Percentiles rank a stretch among this genome's conserved stretches.
phyloP scores from a whole-genome alignment of 2,888 invertebrate genomes.

The Epistrophe grossulariae region DNA sequence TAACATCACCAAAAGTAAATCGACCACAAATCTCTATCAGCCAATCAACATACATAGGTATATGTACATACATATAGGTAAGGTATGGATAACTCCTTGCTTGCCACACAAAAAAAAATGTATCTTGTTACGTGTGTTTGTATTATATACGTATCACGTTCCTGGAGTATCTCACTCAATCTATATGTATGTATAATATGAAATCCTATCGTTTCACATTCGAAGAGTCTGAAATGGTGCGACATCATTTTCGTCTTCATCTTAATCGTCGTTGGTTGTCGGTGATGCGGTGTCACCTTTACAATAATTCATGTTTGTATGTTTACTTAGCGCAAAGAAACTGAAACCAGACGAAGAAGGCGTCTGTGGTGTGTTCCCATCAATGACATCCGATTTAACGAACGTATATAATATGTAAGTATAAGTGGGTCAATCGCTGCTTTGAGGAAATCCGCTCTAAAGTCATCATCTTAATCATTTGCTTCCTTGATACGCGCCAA shows the following conservation, averaged over 20 bases:
- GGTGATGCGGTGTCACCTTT: conserved; percentile 26
- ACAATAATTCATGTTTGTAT: conserved; percentile 30
- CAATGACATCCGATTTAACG: conserved; percentile 49
- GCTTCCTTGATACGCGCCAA: conserved; percentile 27
- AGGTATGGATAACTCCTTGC: conserved; percentile 17
- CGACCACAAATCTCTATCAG: conserved; percentile 35
- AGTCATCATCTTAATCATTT: conserved; percentile 46
- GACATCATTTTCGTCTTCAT: neutral
- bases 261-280: neutral
- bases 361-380: conserved; percentile 31
- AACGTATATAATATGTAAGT: too few species aligned
- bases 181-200: conserved; percentile 43
- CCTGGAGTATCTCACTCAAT: conserved; percentile 26
- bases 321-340: conserved; percentile 1
- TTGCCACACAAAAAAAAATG: conserved; percentile 39
- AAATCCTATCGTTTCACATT: conserved; percentile 48
- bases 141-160: conserved; percentile 40
- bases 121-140: conserved; percentile 33
- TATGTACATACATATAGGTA: neutral
- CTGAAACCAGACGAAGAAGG: conserved; percentile 30
- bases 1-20: conserved; percentile 31
- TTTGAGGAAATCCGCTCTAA: conserved; percentile 48
- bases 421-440: conserved; percentile 65
- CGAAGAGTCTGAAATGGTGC: conserved; percentile 13
- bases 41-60: conserved; percentile 25